Evolutionary conservation across 2,888 invertebrate species (phyloP).

Genomic region (Conops quadrifasciatus): DNA sequence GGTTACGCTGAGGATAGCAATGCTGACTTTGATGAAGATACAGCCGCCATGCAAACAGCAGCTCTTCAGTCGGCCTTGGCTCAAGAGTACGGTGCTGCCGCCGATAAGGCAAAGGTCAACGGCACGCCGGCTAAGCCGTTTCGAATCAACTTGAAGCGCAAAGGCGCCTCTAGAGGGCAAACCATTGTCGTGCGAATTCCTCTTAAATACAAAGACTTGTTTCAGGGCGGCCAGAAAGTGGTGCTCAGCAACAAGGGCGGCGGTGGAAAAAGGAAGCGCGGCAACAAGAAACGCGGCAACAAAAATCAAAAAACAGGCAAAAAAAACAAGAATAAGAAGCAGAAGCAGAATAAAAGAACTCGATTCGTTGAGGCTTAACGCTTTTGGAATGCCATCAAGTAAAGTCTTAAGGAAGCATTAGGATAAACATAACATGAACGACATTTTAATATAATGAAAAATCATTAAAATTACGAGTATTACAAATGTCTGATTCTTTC

Average conservation of each 20-base stretch:
- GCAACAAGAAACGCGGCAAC: slow-evolving; percentile 47
- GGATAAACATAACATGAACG: too few relatives aligned
- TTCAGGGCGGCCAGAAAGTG: slow-evolving; percentile 59
- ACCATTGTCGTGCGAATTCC: slow-evolving; percentile 56
- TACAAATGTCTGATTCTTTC: too few relatives aligned
- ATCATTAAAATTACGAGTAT: too few relatives aligned
- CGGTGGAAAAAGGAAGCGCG: slow-evolving; percentile 51
- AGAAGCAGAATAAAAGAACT: not conserved
- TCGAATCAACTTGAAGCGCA: slow-evolving; percentile 51
- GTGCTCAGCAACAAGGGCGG: slow-evolving; percentile 44
- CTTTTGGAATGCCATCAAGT: not conserved
- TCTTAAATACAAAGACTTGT: slow-evolving; percentile 55
- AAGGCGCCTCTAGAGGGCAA: slow-evolving; percentile 51
- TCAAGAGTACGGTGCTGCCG: slow-evolving; percentile 54
- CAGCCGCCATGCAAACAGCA: slow-evolving; percentile 49
- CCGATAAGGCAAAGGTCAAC: slow-evolving; percentile 48
- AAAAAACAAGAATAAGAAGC: slow-evolving; percentile 44
- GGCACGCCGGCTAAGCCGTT: slow-evolving; percentile 48
- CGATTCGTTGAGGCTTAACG: not conserved
- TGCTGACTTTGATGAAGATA: slow-evolving; percentile 41
- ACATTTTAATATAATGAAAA: too few relatives aligned
- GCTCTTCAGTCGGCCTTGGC: slow-evolving; percentile 49
- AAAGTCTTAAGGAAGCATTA: too few relatives aligned
- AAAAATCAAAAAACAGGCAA: slow-evolving; percentile 46
- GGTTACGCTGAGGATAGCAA: slow-evolving; percentile 4